Evolutionary conservation across 2,113 vertebrate genomes (phyloP).

Genomic region (Dasyornis broadbenti): DNA sequence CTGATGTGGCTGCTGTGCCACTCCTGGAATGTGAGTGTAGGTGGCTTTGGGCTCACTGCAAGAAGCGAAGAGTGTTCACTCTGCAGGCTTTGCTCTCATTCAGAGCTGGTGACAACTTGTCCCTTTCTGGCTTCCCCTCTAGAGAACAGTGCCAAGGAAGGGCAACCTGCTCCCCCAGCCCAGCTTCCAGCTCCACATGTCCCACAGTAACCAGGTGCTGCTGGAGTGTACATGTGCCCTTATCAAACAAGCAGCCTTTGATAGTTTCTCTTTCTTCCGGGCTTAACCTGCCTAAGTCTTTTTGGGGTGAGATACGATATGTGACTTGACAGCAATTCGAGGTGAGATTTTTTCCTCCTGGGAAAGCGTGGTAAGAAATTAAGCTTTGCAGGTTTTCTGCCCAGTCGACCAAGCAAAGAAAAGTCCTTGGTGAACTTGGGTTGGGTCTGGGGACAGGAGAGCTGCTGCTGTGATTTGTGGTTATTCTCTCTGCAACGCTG

Average conservation of each 20-base stretch:
- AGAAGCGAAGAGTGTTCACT: background rate
- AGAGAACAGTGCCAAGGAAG: background rate
- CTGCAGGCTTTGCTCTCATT: background rate
- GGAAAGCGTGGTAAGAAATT: conserved; percentile 29
- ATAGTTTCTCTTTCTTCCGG: conserved; percentile 30
- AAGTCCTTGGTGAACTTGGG: conserved; percentile 13
- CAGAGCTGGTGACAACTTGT: background rate
- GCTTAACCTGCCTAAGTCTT: conserved; percentile 38
- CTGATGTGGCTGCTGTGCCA: background rate
- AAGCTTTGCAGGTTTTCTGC: conserved; percentile 32
- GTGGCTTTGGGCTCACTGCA: background rate
- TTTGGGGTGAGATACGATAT: background rate
- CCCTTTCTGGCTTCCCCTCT: background rate
- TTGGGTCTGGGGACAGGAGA: background rate
- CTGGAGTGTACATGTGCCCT: background rate
- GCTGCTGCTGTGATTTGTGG: background rate
- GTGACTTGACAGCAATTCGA: conserved; percentile 23
- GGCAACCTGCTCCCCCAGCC: background rate
- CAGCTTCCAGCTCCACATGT: background rate
- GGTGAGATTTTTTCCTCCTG: conserved; percentile 54
- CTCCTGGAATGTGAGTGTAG: background rate
- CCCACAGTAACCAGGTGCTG: background rate
- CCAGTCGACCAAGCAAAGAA: background rate
- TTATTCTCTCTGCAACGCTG: background rate
- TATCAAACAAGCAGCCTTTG: conserved; percentile 8